Conservation (phyloP, 2,888 invertebrate species). For the Sipha maydis region DNA sequence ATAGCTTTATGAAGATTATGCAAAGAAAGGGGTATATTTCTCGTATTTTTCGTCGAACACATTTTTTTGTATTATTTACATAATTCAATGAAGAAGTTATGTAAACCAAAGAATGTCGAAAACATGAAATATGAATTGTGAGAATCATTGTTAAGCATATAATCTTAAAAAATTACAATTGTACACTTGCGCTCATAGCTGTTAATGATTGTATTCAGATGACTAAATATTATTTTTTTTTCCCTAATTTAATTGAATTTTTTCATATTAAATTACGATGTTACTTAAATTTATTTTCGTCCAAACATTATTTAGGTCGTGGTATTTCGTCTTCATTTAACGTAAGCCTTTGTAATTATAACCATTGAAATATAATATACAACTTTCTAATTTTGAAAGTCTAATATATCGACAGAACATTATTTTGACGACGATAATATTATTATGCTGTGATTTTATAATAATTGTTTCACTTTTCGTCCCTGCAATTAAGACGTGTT, state of each 20-base stretch:
- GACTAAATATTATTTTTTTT: not conserved
- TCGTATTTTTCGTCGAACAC: not conserved
- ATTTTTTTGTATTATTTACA: not conserved
- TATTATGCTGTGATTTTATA: not conserved
- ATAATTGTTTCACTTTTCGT: not conserved
- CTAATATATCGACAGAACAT: not conserved
- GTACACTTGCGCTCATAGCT: not conserved
- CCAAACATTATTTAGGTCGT: not conserved
- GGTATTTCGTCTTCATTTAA: not conserved
- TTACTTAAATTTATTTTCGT: not conserved
- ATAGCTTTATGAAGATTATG: not conserved
- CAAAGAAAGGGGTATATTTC: not conserved
- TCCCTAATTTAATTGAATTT: not conserved
- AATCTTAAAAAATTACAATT: constrained; percentile 4
- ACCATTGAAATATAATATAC: not conserved
- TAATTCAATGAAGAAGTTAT: constrained; percentile 29
- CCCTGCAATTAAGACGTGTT: not conserved
- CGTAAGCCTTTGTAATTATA: not conserved
- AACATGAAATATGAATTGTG: not conserved
- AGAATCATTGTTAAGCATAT: constrained; percentile 13
- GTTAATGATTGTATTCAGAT: not conserved
- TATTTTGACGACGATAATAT: not conserved
- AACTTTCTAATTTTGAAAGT: not conserved
- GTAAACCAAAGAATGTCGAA: not conserved
- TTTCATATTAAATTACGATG: not conserved